These are phyloP conservation scores for Corapipo altera DNA, from an alignment of 2,113 vertebrate genomes.

Conservation along the genomic window DNA sequence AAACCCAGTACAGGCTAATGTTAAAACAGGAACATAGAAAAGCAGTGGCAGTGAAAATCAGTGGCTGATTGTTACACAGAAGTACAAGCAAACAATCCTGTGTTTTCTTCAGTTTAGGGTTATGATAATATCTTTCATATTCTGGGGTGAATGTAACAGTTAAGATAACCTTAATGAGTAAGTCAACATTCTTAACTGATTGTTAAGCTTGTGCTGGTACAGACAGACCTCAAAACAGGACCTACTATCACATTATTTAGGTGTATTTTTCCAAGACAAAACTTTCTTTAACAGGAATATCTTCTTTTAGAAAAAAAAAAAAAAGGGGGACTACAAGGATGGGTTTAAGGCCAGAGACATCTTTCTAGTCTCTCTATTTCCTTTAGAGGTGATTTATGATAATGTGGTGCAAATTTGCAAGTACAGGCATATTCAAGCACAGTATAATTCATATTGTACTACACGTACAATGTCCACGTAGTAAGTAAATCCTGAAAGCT, in stretches of 20 bases:
- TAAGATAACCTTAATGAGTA: not conserved
- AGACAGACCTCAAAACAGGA: not conserved
- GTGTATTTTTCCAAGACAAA: not conserved
- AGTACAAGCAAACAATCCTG: not conserved
- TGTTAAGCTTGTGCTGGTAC: not conserved
- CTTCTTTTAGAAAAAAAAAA: not conserved
- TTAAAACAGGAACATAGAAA: not conserved
- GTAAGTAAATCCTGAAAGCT: not conserved
- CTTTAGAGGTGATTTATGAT: not conserved
- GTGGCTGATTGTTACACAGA: not conserved
- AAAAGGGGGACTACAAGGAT: not conserved
- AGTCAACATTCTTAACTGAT: not conserved
- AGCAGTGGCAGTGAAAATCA: not conserved
- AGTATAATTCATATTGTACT: not conserved
- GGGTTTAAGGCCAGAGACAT: not conserved
- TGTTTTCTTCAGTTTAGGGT: not conserved
- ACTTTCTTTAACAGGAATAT: not conserved
- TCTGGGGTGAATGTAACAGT: not conserved
- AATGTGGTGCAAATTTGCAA: not conserved
- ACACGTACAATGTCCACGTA: fast-evolving
- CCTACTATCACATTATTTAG: not conserved
- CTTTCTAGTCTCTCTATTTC: not conserved
- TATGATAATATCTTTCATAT: conserved; percentile 3
- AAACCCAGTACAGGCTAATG: not conserved
- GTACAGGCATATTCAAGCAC: not conserved